Conservation (phyloP, 2,888 invertebrate species). For the Chirona hameri region DNA sequence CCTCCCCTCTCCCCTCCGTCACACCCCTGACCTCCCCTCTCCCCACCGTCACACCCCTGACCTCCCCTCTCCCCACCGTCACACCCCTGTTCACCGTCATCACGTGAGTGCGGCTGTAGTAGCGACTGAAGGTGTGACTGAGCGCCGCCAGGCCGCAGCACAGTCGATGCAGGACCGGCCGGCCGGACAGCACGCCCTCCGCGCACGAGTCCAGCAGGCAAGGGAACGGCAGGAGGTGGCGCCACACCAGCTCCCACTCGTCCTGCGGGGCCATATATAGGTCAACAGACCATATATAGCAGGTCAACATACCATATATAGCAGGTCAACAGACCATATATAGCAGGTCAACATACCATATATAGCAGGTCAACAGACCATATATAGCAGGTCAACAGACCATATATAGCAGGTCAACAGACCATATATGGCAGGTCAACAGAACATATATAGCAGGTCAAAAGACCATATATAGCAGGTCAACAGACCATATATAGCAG, state of each 20-base stretch:
- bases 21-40: background rate
- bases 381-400: too few species aligned
- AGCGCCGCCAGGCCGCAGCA: conserved; percentile 12
- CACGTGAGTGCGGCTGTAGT: conserved; percentile 31
- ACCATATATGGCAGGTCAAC: too few species aligned
- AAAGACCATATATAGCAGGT: background rate
- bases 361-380: too few species aligned
- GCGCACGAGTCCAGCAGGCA: background rate
- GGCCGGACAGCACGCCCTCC: background rate
- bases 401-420: too few species aligned
- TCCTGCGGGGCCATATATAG: background rate
- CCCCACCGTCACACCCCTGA: too few species aligned
- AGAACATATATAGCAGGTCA: background rate
- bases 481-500: too few species aligned
- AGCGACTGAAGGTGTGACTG: conserved; percentile 31
- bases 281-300: too few species aligned
- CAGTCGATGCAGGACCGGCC: conserved; percentile 22
- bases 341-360: too few species aligned
- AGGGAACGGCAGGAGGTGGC: background rate
- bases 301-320: too few species aligned
- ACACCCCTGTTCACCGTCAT: background rate
- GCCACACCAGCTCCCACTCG: conserved; percentile 1
- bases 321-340: too few species aligned
- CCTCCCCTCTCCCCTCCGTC: background rate
- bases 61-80: too few species aligned